Evolutionary conservation across 1,140 invertebrate genomes (phyloP), one percentile per base, ranked within the genome.

Genomic region (Gryon sp.): DNA sequence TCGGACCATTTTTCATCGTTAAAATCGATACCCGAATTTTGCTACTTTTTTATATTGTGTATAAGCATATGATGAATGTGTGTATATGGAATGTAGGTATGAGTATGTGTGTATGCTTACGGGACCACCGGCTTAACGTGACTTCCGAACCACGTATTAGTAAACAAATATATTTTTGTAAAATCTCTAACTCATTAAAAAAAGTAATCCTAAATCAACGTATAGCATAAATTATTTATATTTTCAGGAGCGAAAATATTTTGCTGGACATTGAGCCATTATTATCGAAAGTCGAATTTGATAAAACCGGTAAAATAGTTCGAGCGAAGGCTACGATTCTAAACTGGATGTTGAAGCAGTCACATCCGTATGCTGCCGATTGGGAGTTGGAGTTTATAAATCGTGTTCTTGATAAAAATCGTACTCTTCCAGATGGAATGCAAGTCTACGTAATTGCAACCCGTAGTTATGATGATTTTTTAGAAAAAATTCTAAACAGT

Each of bases 311-410:
- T 0, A 68, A 66, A 1, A 57, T 88, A 1, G 74, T 78, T 9
- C 62, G 84, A 7, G 88, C 85, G 0, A 83, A 83, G 11, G 87
- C 87, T n/a, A 89, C 87, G 0, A 81, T 89, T 19, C 5, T 88
- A 7, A 83, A 85, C 48, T 89, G 86, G 86, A 82, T 89, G 63
- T 70, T 89, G 36, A 88, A 86, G 59, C 86, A 87, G 14, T 82
- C 84, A 0, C 81, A 84, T 43, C 55, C 68, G 0, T 30, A 52
- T 16, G 72, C 86, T 0, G 36, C 70, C 0, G 82, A 84, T 1
- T 89, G 88, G 88, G 88, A 89, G 45, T 9, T 84, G n/a, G 84
- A 88, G 12, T 89, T 89, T 24, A 83, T 89, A 34, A 59, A 85
- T 0, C 62, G 78, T 8, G 82, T 87, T 11, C 41, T 89, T 7